A percentile compares a stretch with the other conserved stretches of the same genome.
phyloP scores from a whole-genome alignment of 2,888 invertebrate species.

The Lepidocyrtoides sp. region DNA sequence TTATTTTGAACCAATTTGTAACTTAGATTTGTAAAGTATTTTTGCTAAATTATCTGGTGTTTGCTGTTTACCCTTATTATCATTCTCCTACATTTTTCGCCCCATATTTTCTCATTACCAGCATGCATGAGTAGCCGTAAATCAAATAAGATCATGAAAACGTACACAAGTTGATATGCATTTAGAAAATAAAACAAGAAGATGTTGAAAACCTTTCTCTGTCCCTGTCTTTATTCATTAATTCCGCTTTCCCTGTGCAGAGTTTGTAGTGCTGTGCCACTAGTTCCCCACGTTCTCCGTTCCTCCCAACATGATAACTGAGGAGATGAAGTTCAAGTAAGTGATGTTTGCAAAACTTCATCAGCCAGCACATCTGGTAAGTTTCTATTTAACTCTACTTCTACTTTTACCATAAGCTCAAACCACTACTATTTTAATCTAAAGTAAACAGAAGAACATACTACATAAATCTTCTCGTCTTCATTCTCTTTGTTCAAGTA shows the following conservation, averaged over 20 bases:
- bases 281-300: neutral
- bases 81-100: no score
- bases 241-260: neutral
- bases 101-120: no score
- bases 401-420: neutral
- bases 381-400: neutral
- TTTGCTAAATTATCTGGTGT: no score
- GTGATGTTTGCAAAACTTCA: constrained; percentile 19
- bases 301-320: no score
- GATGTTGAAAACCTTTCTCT: neutral
- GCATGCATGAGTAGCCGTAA: neutral
- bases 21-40: no score
- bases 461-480: constrained; percentile 2
- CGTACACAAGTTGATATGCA: neutral
- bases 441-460: constrained; percentile 25
- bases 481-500: neutral
- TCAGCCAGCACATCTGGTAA: constrained; percentile 20
- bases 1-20: no score
- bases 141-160: constrained; percentile 7
- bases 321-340: neutral
- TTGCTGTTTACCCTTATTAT: no score
- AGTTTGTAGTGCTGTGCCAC: neutral
- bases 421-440: constrained; percentile 32
- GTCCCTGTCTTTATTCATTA: neutral
- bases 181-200: neutral